Evolutionary conservation across 2,888 invertebrate genomes (phyloP), one percentile per base, ranked within the genome.

Genomic region (Clitarchus hookeri): DNA sequence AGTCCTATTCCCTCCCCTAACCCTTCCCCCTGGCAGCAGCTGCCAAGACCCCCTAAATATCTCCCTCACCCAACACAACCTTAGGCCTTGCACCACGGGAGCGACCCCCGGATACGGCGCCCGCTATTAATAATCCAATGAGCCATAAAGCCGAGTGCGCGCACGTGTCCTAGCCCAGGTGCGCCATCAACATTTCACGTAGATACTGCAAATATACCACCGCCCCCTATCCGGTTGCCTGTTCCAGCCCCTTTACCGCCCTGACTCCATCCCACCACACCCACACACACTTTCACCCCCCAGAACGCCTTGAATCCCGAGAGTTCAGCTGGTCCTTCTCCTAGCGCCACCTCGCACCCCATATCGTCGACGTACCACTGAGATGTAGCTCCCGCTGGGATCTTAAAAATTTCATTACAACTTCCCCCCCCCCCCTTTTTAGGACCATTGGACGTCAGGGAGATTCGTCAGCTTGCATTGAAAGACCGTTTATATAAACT

Each of bases 141-240:
- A 65, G 8, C 65, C 65, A 65, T 65, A 65, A 65, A 65, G n/a
- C 65, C 65, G n/a, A 65, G 65, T 65, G 65, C n/a, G 65, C 65
- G 12, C 8, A 53, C n/a, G 65, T 65, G 65, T 2, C n/a, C 16
- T n/a, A 23, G n/a, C 12, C 65, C 65, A 65, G 65, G 65, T 65
- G 65, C n/a, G 65, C 19, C 2, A 65, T 65, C 65, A 65, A 65
- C 65, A 65, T 65, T 65, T 65, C n/a, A 65, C 65, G 16, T 23
- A 65, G 65, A 65, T 65, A 65, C 16, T 65, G 65, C 65, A 65
- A 23, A 65, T 65, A 23, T 65, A 65, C 65, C n/a, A 1, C n/a
- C 65, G 13, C 65, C 65, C 8, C 65, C 65, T 23, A n/a, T 65
- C 65, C n/a, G 13, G 23, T n/a, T 0, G 65, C 65, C 53, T 36